Base-by-base conservation (phyloP, 2,888 invertebrate genomes). In the Drosophila borealis region DNA sequence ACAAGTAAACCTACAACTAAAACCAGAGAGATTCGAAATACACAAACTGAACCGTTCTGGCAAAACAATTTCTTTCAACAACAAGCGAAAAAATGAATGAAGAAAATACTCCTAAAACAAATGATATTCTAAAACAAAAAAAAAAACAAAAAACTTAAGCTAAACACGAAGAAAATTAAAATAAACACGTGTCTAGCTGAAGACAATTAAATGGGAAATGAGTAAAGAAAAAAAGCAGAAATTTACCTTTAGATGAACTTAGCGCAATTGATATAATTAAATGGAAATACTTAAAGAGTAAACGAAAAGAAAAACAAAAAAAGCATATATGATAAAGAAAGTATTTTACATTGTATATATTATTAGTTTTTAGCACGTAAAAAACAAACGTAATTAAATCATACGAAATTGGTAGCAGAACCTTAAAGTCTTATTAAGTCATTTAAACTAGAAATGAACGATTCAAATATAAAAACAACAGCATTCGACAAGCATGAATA, bases 191-290 rank as follows among this genome's bases (percentile, higher is more conserved):
- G 55, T 50, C 68, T 65, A 65, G 70, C 64, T 80, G 39, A 61
- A 48, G 48, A 55, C 41, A 50, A 70, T 21, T 51, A 68, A 79
- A 63, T 42, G 36, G 17, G 46, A 57, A 50, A 45, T 62, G 63
- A 45, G 36, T 57, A 69, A 73, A 54, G 29, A 50, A 70, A 67
- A 57, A 59, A 57, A 62, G 25, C 29, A 29, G 66, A 66, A 63
- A 85, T 83, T 88, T 89, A 92, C 90, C 90, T 91, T 92, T 90
- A 91, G 91, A 90, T 81, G 90, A 92, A 92, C 92, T 90, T 92
- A 92, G 92, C 92, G 92, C 92, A 92, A 92, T 92, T 92, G 91
- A 90, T 89, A 71, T 88, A 80, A 86, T 88, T 88, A 91, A 84
- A 80, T 79, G 76, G 66, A 76, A 78, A 80, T 71, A 78, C 76